Evolutionary conservation across 1,140 invertebrate species (phyloP).

Genomic region (Vollenhovia emeryi): DNA sequence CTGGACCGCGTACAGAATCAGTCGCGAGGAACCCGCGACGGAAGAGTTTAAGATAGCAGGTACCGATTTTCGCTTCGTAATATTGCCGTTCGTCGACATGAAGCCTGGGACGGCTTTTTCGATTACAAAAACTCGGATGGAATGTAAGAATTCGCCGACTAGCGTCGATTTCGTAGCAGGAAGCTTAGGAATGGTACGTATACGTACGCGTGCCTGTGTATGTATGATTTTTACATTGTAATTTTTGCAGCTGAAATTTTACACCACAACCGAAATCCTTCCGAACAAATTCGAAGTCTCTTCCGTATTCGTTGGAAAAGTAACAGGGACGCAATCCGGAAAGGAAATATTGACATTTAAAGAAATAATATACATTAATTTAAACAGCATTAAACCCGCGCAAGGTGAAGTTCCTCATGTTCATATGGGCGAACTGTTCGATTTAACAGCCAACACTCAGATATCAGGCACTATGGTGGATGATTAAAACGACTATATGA

Average conservation of each 20-base stretch:
- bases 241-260: slow-evolving; percentile 17
- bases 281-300: too few relatives aligned
- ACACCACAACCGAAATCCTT: too few relatives aligned
- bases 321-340: too few relatives aligned
- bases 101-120: neutral
- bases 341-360: too few relatives aligned
- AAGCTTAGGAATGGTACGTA: slow-evolving; percentile 26
- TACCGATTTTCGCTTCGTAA: neutral
- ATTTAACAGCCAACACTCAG: too few relatives aligned
- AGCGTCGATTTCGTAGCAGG: neutral
- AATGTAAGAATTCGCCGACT: slow-evolving; percentile 23
- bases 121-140: slow-evolving; percentile 2
- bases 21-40: neutral
- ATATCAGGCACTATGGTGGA: too few relatives aligned
- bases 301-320: too few relatives aligned
- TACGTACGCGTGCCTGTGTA: too few relatives aligned
- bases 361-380: neutral
- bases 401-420: neutral
- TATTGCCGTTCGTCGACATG: neutral
- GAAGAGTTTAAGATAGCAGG: too few relatives aligned
- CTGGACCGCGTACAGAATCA: slow-evolving; percentile 1
- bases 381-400: slow-evolving; percentile 20
- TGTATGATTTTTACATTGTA: neutral
- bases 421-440: neutral
- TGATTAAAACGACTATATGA: too few relatives aligned